phyloP scores from a whole-genome alignment of 2,113 vertebrate species.

The Rutilus rutilus region DNA sequence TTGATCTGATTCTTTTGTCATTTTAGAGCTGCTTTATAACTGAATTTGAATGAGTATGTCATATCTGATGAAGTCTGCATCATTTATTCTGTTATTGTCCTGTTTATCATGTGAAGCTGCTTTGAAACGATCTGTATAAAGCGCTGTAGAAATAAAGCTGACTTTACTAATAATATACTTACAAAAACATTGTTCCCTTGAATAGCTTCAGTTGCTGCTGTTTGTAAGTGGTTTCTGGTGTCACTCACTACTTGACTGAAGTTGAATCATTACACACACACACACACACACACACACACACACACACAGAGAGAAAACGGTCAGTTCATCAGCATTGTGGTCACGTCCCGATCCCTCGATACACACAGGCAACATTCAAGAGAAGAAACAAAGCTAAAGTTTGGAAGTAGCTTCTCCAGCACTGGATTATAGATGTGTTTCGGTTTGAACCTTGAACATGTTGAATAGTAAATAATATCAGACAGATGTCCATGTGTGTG shows the following conservation, averaged over 20 bases:
- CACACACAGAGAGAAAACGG: not conserved
- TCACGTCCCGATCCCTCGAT: not conserved
- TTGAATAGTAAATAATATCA: not conserved
- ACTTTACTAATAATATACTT: no score
- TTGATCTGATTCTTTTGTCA: no score
- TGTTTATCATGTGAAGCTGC: no score
- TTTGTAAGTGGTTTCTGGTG: not conserved
- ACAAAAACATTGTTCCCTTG: no score
- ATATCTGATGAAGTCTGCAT: no score
- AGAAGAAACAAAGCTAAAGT: not conserved
- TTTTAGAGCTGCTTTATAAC: no score
- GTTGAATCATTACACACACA: not conserved
- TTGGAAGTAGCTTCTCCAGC: not conserved
- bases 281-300: no score
- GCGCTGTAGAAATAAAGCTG: no score
- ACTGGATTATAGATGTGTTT: not conserved
- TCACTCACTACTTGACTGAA: not conserved
- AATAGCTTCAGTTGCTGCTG: no score
- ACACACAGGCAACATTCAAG: not conserved
- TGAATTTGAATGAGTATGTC: no score
- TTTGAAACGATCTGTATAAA: no score
- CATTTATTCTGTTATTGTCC: no score
- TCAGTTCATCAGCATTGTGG: not conserved
- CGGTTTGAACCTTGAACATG: not conserved
- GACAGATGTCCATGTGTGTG: not conserved